Conservation (phyloP, 2,113 vertebrate species). For the Nansenia antarctica region DNA sequence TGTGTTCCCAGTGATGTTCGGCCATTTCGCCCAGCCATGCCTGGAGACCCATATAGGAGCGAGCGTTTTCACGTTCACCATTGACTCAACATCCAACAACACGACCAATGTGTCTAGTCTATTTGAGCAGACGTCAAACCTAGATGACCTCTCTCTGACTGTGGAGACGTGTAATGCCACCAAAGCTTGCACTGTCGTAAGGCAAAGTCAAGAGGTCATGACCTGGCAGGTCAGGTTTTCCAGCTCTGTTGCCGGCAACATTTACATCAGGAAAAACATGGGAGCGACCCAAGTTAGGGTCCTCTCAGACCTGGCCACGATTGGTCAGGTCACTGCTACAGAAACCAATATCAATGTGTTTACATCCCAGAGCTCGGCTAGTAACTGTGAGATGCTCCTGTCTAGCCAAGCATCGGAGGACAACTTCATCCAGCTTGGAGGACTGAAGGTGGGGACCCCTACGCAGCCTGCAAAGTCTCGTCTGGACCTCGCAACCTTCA, state of each 20-base stretch:
- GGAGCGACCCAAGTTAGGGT: slow-evolving; percentile 32
- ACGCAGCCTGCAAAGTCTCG: slow-evolving; percentile 58
- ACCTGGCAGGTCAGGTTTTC: slow-evolving; percentile 73
- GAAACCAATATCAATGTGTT: slow-evolving; percentile 43
- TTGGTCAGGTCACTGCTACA: slow-evolving; percentile 41
- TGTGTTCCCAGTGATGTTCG: slow-evolving; percentile 75
- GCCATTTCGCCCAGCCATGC: slow-evolving; percentile 70
- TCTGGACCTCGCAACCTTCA: slow-evolving; percentile 39
- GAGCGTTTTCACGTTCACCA: slow-evolving; percentile 49
- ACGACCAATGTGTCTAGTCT: slow-evolving; percentile 37
- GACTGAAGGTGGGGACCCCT: slow-evolving; percentile 62
- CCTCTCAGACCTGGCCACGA: slow-evolving; percentile 62
- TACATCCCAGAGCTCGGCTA: slow-evolving; percentile 38
- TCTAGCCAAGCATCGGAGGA: slow-evolving; percentile 37
- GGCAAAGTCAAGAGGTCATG: slow-evolving; percentile 18
- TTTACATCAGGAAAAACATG: slow-evolving; percentile 67
- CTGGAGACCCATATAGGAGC: slow-evolving; percentile 62
- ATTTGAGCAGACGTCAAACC: slow-evolving; percentile 44
- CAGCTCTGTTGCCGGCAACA: slow-evolving; percentile 62
- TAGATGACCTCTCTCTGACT: slow-evolving; percentile 70
- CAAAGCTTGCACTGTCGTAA: slow-evolving; percentile 67
- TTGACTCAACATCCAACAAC: background rate
- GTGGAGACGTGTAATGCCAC: slow-evolving; percentile 63
- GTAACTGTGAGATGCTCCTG: slow-evolving; percentile 54
- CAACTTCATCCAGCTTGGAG: slow-evolving; percentile 51